Conservation (phyloP, 2,113 vertebrate genomes). For the Potamarius usumacintae region DNA sequence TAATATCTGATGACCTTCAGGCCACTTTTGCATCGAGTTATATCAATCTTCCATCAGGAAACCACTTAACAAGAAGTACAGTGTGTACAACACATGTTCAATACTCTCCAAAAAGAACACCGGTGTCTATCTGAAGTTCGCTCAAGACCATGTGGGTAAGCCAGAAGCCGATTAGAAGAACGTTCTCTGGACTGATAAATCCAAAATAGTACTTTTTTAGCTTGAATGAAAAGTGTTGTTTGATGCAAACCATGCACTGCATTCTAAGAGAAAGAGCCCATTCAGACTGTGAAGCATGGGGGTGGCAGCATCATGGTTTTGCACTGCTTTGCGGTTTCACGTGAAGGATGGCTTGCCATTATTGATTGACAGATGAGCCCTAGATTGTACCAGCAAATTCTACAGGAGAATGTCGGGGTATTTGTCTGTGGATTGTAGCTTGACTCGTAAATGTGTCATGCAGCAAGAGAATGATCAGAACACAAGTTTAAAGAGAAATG, state of each 20-base stretch:
- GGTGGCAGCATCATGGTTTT: too few relatives aligned
- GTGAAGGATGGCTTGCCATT: too few relatives aligned
- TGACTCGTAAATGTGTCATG: background rate
- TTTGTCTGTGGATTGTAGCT: background rate
- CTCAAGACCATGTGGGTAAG: background rate
- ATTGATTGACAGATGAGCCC: too few relatives aligned
- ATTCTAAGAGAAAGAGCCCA: too few relatives aligned
- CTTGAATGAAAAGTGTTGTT: too few relatives aligned
- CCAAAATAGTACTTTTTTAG: too few relatives aligned
- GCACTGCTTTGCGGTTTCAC: too few relatives aligned
- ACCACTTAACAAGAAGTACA: background rate
- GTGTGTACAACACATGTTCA: background rate
- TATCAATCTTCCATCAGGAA: background rate
- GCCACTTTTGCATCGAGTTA: too few relatives aligned
- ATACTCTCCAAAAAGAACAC: background rate
- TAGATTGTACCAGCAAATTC: background rate
- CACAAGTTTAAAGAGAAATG: background rate
- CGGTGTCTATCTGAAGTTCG: background rate
- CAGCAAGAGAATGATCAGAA: background rate
- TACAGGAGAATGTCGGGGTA: background rate
- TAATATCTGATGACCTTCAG: background rate
- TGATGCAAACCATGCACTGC: too few relatives aligned
- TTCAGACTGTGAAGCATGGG: too few relatives aligned
- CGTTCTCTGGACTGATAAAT: too few relatives aligned
- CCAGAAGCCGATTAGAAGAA: too few relatives aligned